Percentiles rank a stretch among this genome's conserved stretches.
phyloP scores from a whole-genome alignment of 2,113 vertebrate genomes.

The Ornithorhynchus anatinus region DNA sequence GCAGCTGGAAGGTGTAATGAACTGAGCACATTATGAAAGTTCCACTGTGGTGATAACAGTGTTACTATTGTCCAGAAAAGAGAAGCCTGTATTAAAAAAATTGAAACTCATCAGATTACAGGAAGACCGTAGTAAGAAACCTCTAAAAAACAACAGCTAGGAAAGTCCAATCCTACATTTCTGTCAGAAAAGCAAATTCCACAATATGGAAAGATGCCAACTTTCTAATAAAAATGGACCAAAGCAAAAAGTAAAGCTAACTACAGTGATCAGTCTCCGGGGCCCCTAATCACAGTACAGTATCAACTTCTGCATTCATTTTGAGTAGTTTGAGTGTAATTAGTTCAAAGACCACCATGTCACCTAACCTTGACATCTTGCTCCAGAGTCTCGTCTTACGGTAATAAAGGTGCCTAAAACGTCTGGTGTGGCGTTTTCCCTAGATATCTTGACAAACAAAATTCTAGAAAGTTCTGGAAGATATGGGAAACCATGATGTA shows the following conservation, averaged over 20 bases:
- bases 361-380: conserved; percentile 13
- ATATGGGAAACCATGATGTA: conserved; percentile 9
- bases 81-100: conserved; percentile 28
- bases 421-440: background rate
- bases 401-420: background rate
- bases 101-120: conserved; percentile 23
- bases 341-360: conserved; percentile 14
- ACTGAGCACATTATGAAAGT: no score
- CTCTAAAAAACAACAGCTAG: background rate
- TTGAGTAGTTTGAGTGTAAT: conserved; percentile 17
- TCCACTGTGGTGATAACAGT: no score
- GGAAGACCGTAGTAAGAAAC: background rate
- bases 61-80: no score
- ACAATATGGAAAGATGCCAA: conserved; percentile 3
- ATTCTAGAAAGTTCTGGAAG: conserved; percentile 20
- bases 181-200: conserved; percentile 15
- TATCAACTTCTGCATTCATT: conserved; percentile 35
- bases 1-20: no score
- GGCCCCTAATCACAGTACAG: conserved; percentile 12
- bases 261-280: conserved; percentile 9
- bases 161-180: background rate
- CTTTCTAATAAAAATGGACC: conserved; percentile 18
- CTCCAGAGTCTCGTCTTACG: conserved; percentile 15
- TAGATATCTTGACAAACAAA: conserved; percentile 13
- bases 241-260: conserved; percentile 14